A percentile compares a stretch with the other conserved stretches of the same genome.
Evolutionary conservation across 1,140 invertebrate species (phyloP).

Genomic region (Capitella teleta): DNA sequence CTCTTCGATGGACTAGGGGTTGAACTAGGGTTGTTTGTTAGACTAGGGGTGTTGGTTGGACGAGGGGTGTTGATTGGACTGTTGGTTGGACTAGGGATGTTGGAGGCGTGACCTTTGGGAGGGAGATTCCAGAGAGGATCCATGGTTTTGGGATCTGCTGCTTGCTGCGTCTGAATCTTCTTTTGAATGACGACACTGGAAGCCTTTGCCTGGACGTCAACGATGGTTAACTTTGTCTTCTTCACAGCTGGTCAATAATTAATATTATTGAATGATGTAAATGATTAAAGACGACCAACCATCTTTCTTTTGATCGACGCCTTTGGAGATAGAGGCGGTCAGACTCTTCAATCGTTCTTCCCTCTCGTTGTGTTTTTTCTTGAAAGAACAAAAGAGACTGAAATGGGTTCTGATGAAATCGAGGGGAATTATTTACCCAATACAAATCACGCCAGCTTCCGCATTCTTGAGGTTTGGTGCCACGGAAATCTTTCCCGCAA

Average conservation of each 20-base stretch:
- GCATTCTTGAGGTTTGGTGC: slow-evolving; percentile 60
- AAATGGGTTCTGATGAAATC: neutral
- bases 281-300: no score
- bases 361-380: slow-evolving; percentile 72
- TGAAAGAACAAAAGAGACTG: neutral
- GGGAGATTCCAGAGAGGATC: slow-evolving; percentile 15
- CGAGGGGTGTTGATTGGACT: no score
- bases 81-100: no score
- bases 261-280: neutral
- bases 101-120: no score
- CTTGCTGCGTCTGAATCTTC: slow-evolving; percentile 57
- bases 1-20: no score
- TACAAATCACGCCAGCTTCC: slow-evolving; percentile 86
- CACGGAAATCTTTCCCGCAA: slow-evolving; percentile 67
- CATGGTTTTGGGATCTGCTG: slow-evolving; percentile 16
- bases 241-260: slow-evolving; percentile 53
- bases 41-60: no score
- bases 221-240: slow-evolving; percentile 78
- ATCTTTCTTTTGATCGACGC: no score
- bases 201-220: slow-evolving; percentile 81
- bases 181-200: slow-evolving; percentile 61
- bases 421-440: slow-evolving; percentile 50
- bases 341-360: slow-evolving; percentile 69
- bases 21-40: no score
- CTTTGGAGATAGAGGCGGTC: slow-evolving; percentile 71